Evolutionary conservation across 1,140 invertebrate genomes (phyloP).

Genomic region (Trialeurodes vaporariorum): DNA sequence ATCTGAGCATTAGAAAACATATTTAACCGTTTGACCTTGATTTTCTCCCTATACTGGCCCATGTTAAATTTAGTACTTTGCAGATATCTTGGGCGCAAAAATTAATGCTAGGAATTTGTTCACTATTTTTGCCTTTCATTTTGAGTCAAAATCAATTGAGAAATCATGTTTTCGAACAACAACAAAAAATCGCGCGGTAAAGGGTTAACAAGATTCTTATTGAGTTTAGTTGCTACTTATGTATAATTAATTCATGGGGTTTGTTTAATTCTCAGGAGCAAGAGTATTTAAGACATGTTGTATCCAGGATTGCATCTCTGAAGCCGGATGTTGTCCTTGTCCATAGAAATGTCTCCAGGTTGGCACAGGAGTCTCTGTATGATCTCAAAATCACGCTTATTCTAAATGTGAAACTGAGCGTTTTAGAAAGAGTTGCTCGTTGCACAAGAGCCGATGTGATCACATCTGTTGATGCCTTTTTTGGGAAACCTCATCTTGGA

Average conservation of each 20-base stretch:
- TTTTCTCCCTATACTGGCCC: too few species aligned
- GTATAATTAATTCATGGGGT: too few species aligned
- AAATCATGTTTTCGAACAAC: too few species aligned
- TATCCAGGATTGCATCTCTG: conserved; percentile 74
- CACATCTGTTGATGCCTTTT: conserved; percentile 77
- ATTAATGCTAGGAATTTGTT: too few species aligned
- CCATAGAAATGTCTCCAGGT: conserved; percentile 73
- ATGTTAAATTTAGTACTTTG: too few species aligned
- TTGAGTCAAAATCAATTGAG: neutral
- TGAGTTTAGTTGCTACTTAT: too few species aligned
- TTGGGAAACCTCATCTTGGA: conserved; percentile 70
- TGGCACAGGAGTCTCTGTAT: conserved; percentile 78
- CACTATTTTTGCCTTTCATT: neutral
- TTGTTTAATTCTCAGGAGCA: conserved; percentile 55
- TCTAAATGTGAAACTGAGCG: conserved; percentile 72
- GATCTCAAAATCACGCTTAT: conserved; percentile 71
- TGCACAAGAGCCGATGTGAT: conserved; percentile 78
- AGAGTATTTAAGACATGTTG: conserved; percentile 77
- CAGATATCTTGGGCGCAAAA: too few species aligned
- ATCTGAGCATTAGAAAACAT: too few species aligned
- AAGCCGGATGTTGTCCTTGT: conserved; percentile 81
- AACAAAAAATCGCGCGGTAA: too few species aligned
- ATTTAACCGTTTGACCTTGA: too few species aligned
- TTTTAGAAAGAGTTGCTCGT: conserved; percentile 71
- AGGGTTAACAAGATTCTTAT: too few species aligned